These are phyloP conservation scores for Phthorimaea operculella DNA, from an alignment of 1,140 invertebrate species.

Conservation along the genomic window DNA sequence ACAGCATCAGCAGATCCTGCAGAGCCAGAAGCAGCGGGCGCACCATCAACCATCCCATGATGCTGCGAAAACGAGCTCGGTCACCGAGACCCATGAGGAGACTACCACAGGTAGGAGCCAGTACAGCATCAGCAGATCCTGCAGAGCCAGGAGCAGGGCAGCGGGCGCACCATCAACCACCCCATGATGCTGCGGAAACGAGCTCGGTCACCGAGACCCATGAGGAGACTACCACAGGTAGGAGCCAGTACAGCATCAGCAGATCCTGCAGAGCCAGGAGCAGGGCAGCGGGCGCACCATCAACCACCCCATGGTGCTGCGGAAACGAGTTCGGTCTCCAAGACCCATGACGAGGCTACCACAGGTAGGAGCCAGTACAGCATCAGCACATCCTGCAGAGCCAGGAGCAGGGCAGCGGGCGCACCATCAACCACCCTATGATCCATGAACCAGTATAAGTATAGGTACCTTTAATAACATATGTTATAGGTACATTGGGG, in stretches of 20 bases:
- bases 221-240: conserved; percentile 55
- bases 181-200: conserved; percentile 53
- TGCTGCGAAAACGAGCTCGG: conserved; percentile 62
- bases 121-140: conserved; percentile 57
- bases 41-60: too few species aligned
- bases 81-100: too few species aligned
- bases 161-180: conserved; percentile 52
- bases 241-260: conserved; percentile 27
- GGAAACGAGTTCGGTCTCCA: conserved; percentile 43
- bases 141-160: conserved; percentile 38
- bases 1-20: conserved; percentile 57
- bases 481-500: too few species aligned
- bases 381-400: too few species aligned
- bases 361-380: conserved; percentile 44
- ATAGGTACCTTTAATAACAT: too few species aligned
- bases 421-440: too few species aligned
- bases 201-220: conserved; percentile 38
- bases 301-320: conserved; percentile 52
- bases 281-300: conserved; percentile 30
- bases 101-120: too few species aligned
- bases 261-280: too few species aligned
- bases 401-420: too few species aligned
- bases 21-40: too few species aligned
- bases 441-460: too few species aligned
- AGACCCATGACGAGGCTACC: conserved; percentile 48